These are phyloP conservation scores for Catamblyrhynchus diadema DNA, from an alignment of 2,797 vertebrate genomes.

Conservation along the genomic window DNA sequence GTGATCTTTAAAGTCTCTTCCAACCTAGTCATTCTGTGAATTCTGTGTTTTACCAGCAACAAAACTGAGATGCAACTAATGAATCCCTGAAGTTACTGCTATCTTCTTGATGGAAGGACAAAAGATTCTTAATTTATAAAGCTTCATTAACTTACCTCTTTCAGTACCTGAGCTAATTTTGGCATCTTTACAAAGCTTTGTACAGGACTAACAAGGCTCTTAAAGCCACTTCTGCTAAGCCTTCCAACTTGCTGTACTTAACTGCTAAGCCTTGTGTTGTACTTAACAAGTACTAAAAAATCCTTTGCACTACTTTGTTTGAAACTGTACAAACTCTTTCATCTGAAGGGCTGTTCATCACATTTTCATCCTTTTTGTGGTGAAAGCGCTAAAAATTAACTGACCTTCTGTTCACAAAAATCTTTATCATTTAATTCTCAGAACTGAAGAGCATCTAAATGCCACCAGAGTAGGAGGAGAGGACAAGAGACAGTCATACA, in stretches of 20 bases:
- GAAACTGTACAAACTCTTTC: background rate
- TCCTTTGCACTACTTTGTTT: background rate
- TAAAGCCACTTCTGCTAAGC: background rate
- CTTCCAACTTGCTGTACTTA: background rate
- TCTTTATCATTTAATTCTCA: background rate
- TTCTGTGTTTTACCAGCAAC: background rate
- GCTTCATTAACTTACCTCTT: background rate
- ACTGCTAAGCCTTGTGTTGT: background rate
- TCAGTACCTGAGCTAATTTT: background rate
- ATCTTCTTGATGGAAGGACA: background rate
- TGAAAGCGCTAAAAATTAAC: background rate
- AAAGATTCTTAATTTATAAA: background rate
- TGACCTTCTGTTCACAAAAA: background rate
- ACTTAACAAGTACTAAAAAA: background rate
- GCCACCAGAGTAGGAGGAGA: background rate
- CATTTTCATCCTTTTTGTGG: background rate
- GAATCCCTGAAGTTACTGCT: background rate
- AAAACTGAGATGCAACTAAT: background rate
- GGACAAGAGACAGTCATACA: background rate
- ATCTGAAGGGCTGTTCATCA: background rate
- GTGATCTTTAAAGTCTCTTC: background rate
- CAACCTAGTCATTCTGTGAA: background rate
- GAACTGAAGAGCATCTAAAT: background rate
- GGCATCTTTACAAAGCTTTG: background rate
- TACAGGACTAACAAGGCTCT: background rate